phyloP scores from a whole-genome alignment of 2,797 vertebrate species.

The Mus minutoides region DNA sequence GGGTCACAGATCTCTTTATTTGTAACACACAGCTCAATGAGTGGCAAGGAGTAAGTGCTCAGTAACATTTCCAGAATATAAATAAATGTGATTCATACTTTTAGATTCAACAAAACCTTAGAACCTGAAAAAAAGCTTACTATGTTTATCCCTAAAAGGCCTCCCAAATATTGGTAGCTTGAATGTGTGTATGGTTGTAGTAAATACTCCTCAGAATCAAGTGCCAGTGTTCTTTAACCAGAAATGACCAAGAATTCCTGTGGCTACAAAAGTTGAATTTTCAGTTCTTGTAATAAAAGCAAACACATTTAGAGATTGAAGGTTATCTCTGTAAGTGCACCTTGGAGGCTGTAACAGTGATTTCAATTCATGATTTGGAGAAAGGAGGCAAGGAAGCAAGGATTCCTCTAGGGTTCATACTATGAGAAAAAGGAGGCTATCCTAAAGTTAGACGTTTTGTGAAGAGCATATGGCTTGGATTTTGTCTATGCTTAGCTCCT shows the following conservation, averaged over 20 bases:
- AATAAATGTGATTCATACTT: constrained; percentile 33
- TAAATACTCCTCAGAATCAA: constrained; percentile 5
- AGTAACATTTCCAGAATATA: constrained; percentile 36
- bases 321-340: not conserved
- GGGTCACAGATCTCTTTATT: not conserved
- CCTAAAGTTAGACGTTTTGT: not conserved
- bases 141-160: not conserved
- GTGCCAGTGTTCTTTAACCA: not conserved
- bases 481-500: not conserved
- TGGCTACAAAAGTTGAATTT: not conserved
- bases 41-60: not conserved
- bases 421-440: not conserved
- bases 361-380: not conserved
- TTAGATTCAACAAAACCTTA: constrained; percentile 14
- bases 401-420: not conserved
- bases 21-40: not conserved
- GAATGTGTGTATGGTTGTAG: not conserved
- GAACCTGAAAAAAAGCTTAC: not conserved
- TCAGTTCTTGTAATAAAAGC: not conserved
- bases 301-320: not conserved
- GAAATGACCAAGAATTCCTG: not conserved
- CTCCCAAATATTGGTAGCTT: constrained; percentile 10
- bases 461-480: not conserved
- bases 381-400: not conserved
- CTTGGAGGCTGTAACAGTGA: not conserved